Percentiles rank a stretch among this genome's conserved stretches.
Evolutionary conservation across 2,113 vertebrate species (phyloP).

Genomic region (Myiozetetes cayanensis): DNA sequence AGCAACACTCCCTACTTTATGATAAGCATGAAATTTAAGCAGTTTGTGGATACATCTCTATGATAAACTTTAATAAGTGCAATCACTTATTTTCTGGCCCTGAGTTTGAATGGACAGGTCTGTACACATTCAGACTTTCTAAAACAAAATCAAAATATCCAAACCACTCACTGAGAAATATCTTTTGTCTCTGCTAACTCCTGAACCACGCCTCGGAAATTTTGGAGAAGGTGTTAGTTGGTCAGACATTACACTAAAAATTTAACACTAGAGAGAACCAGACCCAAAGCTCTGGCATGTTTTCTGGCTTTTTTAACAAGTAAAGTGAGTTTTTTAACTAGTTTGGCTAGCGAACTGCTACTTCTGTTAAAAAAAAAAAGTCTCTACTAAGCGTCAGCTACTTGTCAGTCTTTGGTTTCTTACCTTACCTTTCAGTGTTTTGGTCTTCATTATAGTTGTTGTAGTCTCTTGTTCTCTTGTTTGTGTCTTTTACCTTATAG

Average conservation of each 20-base stretch:
- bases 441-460: background rate
- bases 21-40: background rate
- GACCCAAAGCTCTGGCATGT: background rate
- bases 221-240: background rate
- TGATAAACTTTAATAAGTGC: background rate
- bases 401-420: background rate
- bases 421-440: background rate
- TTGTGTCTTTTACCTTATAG: background rate
- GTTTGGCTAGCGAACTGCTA: background rate
- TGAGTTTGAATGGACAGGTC: background rate
- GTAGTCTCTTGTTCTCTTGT: background rate
- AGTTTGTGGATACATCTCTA: background rate
- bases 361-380: background rate
- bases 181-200: background rate
- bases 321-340: background rate
- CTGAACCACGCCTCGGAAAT: background rate
- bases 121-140: background rate
- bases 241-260: background rate
- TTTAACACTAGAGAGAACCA: background rate
- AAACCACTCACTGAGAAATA: background rate
- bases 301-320: background rate
- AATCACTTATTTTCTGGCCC: background rate
- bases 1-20: background rate
- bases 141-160: background rate
- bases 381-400: background rate